These are phyloP conservation scores for Lordiphosa fenestrarum DNA, from an alignment of 2,888 invertebrate species.

Conservation along the genomic window DNA sequence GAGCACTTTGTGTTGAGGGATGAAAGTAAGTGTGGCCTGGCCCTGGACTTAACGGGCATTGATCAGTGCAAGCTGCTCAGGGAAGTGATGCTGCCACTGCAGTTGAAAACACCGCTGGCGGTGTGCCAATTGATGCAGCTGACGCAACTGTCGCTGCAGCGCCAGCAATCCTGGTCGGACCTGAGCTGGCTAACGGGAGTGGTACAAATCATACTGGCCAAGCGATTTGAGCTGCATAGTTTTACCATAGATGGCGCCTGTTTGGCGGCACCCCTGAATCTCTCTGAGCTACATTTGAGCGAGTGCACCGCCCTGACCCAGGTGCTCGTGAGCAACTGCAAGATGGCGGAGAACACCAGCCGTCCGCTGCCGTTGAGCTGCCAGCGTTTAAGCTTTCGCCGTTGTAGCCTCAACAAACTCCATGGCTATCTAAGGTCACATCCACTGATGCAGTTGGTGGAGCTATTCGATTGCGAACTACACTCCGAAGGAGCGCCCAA, in stretches of 20 bases:
- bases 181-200: conserved; percentile 37
- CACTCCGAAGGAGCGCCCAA: not conserved
- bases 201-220: conserved; percentile 25
- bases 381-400: conserved; percentile 17
- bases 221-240: conserved; percentile 22
- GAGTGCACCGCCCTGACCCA: conserved; percentile 38
- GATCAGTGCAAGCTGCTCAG: conserved; percentile 19
- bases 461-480: conserved; percentile 17
- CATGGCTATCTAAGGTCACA: conserved; percentile 1
- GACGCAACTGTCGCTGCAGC: conserved; percentile 30
- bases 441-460: conserved; percentile 16
- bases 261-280: conserved; percentile 21
- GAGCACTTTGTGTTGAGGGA: conserved; percentile 17
- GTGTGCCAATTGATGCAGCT: conserved; percentile 28
- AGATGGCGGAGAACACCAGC: not conserved
- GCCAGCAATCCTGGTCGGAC: conserved; percentile 27
- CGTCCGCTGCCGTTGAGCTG: conserved; percentile 41
- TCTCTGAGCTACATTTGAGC: conserved; percentile 25
- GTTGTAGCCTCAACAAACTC: conserved; percentile 22
- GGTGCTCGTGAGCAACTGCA: conserved; percentile 42
- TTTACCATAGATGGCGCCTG: conserved; percentile 44
- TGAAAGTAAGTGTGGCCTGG: not conserved
- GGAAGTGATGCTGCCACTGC: conserved; percentile 33
- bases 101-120: conserved; percentile 12
- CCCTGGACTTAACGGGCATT: conserved; percentile 21